Base-by-base conservation (phyloP, 2,888 invertebrate species). In the Leptarthrus brevirostris region DNA sequence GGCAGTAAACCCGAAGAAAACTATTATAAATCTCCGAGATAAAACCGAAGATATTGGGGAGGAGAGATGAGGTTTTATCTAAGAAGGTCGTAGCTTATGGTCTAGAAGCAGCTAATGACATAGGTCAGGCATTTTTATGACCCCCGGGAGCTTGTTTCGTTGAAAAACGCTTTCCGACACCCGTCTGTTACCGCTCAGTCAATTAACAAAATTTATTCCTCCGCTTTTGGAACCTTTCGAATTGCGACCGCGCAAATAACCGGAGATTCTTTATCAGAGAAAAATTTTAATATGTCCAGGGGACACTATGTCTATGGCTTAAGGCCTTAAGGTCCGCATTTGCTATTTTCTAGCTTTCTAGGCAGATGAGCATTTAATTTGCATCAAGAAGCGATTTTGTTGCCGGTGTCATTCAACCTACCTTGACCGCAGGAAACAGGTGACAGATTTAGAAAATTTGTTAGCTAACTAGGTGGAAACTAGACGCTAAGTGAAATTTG, bases 71-170 rank as follows among this genome's bases (percentile, higher is more conserved):
- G 44, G 64, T n/a, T 44, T 47, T 34, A 16, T 44, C 16, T 26
- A 16, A 14, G 22, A 24, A 22, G 22, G 1, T 12, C 16, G 24
- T 44, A 44, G 44, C 47, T 47, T 64, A 44, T 64, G 64, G 24
- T 14, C 47, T n/a, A 8, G 16, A 56, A 30, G 26, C n/a, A 44
- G 47, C 24, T 64, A 64, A 64, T 64, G 64, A 64, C 64, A 44
- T 64, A 64, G 64, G 64, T 64, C 64, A 64, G 64, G 64, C 64
- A 64, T 64, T 64, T 64, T 64, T 64, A 64, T 64, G 40, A 36
- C 24, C 47, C 22, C 64, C 44, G 22, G 64, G 47, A 64, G 47
- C 64, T 44, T 40, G 44, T 64, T 47, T 47, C 64, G 64, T 40
- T 44, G 44, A 64, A 24, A 24, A 47, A 24, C 22, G n/a, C 44